phyloP scores from a whole-genome alignment of 1,140 invertebrate species.

The Tyrophagus putrescentiae region DNA sequence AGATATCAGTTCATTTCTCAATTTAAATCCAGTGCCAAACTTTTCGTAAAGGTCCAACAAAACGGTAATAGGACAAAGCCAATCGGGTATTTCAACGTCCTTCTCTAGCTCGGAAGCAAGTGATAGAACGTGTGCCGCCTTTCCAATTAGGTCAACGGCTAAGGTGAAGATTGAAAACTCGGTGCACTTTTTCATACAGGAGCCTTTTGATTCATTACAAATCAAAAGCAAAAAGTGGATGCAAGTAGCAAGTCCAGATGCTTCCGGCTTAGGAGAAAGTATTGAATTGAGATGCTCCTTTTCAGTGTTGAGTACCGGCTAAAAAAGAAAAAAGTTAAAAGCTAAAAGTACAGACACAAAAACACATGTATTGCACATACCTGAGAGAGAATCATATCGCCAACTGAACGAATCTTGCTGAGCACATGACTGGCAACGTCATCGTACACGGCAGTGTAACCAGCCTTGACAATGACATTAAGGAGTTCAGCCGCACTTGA shows the following conservation, averaged over 20 bases:
- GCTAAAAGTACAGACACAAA: too few relatives aligned
- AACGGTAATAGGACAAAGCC: neutral
- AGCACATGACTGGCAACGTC: neutral
- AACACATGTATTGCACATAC: neutral
- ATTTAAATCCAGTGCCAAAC: neutral
- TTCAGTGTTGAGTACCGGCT: too few relatives aligned
- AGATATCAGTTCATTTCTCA: neutral
- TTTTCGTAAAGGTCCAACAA: neutral
- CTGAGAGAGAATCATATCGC: neutral
- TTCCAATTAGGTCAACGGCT: neutral
- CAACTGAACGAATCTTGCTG: neutral
- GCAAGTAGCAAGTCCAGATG: neutral
- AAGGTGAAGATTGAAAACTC: neutral
- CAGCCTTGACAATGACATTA: neutral
- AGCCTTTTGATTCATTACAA: conserved; percentile 4
- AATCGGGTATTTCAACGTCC: neutral
- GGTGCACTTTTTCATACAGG: neutral
- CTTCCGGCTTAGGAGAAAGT: neutral
- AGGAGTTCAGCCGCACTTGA: neutral
- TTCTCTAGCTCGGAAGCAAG: neutral
- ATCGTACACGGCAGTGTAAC: neutral
- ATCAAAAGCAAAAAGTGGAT: neutral
- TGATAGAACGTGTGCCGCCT: neutral
- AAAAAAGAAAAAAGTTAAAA: too few relatives aligned
- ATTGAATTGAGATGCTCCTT: neutral